Conservation (phyloP, 2,113 vertebrate species). For the Sylvilagus bachmani region DNA sequence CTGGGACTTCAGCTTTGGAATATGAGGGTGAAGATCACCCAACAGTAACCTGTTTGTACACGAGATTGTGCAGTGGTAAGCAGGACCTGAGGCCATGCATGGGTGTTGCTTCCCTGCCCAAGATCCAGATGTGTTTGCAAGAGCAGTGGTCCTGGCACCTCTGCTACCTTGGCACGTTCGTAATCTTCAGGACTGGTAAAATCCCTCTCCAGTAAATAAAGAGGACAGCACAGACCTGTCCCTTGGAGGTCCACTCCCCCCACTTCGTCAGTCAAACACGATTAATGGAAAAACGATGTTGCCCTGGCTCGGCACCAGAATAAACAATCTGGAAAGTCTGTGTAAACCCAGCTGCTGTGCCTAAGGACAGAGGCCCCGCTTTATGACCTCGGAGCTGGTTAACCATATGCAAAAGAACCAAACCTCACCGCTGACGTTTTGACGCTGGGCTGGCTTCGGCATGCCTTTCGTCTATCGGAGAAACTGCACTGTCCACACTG, state of each 20-base stretch:
- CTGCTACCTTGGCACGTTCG: conserved; percentile 40
- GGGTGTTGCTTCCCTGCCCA: conserved; percentile 32
- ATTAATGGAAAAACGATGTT: conserved; percentile 86
- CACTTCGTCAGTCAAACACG: conserved; percentile 78
- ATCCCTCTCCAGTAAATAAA: conserved; percentile 81
- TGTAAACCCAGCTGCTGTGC: conserved; percentile 86
- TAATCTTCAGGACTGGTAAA: conserved; percentile 76
- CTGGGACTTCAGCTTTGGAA: not conserved
- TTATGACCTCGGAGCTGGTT: conserved; percentile 84
- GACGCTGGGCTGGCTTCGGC: conserved; percentile 67
- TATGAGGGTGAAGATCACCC: not conserved
- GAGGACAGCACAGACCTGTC: conserved; percentile 81
- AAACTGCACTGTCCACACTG: conserved; percentile 28
- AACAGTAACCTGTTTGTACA: not conserved
- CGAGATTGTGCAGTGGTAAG: not conserved
- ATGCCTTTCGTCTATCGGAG: conserved; percentile 69
- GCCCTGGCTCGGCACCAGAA: conserved; percentile 84
- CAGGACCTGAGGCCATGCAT: accelerated
- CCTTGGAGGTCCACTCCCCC: conserved; percentile 69
- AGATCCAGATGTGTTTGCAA: conserved; percentile 65
- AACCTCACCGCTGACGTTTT: conserved; percentile 67
- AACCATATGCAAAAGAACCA: conserved; percentile 83
- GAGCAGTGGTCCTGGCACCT: not conserved
- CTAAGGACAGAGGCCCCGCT: conserved; percentile 76
- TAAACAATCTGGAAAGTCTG: conserved; percentile 84